Evolutionary conservation across 92 coral and sea anemone species (phyloP).

Genomic region (Umimayanthus kanabou): DNA sequence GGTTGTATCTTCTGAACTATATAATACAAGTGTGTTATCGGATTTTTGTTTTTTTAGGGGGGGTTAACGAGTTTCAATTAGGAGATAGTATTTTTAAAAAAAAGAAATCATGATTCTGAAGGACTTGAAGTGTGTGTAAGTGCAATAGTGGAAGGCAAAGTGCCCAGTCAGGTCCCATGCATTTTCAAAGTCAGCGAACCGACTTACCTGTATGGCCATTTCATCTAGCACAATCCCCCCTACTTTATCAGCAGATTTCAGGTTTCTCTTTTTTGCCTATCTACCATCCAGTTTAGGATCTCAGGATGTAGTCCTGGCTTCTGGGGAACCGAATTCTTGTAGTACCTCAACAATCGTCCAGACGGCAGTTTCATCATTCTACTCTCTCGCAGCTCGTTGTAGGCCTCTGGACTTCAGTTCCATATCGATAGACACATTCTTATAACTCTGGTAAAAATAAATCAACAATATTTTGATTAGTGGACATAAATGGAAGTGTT

Average conservation of each 20-base stretch:
- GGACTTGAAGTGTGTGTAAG: too few species aligned
- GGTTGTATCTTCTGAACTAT: too few species aligned
- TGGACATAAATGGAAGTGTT: too few species aligned
- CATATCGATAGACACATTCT: slow-evolving; percentile 56
- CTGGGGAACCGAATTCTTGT: slow-evolving; percentile 52
- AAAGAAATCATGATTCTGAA: neutral
- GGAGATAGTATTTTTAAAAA: neutral
- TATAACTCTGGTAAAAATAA: slow-evolving; percentile 39
- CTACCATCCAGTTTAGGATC: slow-evolving; percentile 49
- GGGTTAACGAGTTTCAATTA: slow-evolving; percentile 11
- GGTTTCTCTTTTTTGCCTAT: slow-evolving; percentile 42
- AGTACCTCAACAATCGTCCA: slow-evolving; percentile 30
- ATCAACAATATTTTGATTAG: neutral
- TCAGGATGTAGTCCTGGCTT: slow-evolving; percentile 32
- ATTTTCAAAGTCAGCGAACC: too few species aligned
- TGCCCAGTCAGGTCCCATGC: too few species aligned
- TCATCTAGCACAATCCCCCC: slow-evolving; percentile 64
- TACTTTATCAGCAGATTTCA: slow-evolving; percentile 42
- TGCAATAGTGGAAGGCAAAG: neutral
- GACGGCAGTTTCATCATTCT: slow-evolving; percentile 54
- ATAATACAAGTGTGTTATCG: too few species aligned
- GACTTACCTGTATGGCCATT: slow-evolving; percentile 60
- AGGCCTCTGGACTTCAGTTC: slow-evolving; percentile 62
- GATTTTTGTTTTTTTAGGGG: neutral
- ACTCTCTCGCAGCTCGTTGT: slow-evolving; percentile 47